phyloP scores from a whole-genome alignment of 2,888 invertebrate species.

The Apantesis nais region DNA sequence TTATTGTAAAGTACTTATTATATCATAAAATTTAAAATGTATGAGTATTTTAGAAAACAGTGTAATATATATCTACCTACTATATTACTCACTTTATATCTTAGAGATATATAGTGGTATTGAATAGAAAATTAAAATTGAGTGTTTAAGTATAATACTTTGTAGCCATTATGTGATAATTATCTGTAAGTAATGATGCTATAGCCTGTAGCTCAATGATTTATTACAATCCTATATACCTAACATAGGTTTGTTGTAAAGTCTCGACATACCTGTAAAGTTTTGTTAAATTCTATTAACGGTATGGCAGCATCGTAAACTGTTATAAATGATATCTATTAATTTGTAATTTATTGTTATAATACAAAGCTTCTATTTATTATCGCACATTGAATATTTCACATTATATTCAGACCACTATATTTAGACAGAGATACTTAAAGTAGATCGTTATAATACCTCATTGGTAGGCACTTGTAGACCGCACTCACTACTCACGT shows the following conservation, averaged over 20 bases:
- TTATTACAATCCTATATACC: neutral
- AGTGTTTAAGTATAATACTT: slow-evolving; percentile 2
- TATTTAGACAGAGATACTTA: neutral
- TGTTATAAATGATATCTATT: neutral
- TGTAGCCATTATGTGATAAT: slow-evolving; percentile 1
- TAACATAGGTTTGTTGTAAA: neutral
- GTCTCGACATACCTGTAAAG: neutral
- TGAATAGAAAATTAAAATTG: neutral
- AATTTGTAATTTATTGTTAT: neutral
- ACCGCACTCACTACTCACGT: too few species aligned
- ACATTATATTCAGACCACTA: neutral
- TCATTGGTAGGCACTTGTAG: too few species aligned
- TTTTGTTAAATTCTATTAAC: neutral
- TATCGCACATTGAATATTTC: neutral
- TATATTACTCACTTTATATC: slow-evolving; percentile 23
- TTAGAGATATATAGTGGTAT: neutral
- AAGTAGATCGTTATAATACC: neutral
- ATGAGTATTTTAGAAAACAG: slow-evolving; percentile 33
- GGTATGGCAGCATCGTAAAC: neutral
- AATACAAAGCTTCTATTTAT: neutral
- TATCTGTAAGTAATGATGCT: neutral
- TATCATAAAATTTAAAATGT: slow-evolving; percentile 38
- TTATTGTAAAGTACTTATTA: slow-evolving; percentile 74
- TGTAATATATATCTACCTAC: slow-evolving; percentile 23
- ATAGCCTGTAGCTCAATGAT: slow-evolving; percentile 1